A percentile compares a stretch with the other conserved stretches of the same genome.
phyloP scores from a whole-genome alignment of 2,888 invertebrate species.

The Lithophane socia region DNA sequence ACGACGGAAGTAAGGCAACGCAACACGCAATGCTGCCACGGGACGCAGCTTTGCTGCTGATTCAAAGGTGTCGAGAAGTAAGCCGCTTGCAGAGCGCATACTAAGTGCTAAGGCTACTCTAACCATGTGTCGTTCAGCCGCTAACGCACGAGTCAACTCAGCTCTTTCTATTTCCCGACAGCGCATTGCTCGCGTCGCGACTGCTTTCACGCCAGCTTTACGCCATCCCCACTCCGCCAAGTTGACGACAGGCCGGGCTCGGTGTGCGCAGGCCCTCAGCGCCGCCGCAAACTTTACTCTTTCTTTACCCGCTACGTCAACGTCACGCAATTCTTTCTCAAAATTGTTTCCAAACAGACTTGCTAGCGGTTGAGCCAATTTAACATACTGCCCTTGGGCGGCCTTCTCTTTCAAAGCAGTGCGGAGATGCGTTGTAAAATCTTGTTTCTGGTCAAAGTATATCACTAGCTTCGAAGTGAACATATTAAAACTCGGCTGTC shows the following conservation, averaged over 20 bases:
- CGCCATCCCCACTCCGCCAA: conserved; percentile 66
- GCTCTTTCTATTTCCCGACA: conserved; percentile 67
- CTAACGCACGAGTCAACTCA: conserved; percentile 62
- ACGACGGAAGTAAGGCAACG: conserved; percentile 66
- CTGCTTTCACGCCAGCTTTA: conserved; percentile 74
- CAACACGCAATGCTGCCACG: conserved; percentile 70
- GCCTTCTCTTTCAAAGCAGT: conserved; percentile 17
- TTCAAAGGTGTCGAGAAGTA: conserved; percentile 35
- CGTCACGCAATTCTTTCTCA: conserved; percentile 44
- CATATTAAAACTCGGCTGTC: conserved; percentile 63
- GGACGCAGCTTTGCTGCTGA: conserved; percentile 40
- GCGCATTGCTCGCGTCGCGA: conserved; percentile 72
- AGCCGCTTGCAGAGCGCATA: conserved; percentile 24
- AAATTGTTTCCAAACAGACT: conserved; percentile 34
- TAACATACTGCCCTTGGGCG: neutral
- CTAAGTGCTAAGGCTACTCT: conserved; percentile 72
- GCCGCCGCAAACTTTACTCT: too few species aligned
- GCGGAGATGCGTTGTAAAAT: conserved; percentile 66
- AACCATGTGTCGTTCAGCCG: conserved; percentile 71
- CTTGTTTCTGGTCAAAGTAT: conserved; percentile 77
- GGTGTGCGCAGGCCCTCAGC: too few species aligned
- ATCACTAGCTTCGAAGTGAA: conserved; percentile 74
- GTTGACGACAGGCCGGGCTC: too few species aligned
- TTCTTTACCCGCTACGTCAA: too few species aligned
- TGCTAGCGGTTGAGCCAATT: conserved; percentile 8